Conservation (phyloP, 2,797 vertebrate genomes). For the Chelmon rostratus region DNA sequence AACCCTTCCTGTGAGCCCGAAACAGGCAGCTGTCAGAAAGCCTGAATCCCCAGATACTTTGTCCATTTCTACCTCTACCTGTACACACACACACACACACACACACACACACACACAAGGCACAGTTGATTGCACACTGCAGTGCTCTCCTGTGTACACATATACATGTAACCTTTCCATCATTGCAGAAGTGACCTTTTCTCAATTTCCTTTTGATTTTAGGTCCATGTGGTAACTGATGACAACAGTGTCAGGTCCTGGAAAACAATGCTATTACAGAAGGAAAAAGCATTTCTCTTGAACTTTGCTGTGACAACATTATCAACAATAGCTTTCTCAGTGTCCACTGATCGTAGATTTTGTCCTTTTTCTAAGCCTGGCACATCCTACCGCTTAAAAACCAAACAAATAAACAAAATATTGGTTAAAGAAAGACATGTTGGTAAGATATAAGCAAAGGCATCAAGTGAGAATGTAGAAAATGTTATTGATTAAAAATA, state of each 20-base stretch:
- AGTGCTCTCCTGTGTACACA: conserved; percentile 33
- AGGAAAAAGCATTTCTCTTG: neutral
- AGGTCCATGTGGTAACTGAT: neutral
- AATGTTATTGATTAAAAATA: neutral
- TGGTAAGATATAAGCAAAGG: neutral
- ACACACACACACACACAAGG: conserved; percentile 3
- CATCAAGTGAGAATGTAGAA: neutral
- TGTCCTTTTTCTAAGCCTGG: neutral
- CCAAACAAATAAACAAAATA: neutral
- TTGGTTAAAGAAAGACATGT: neutral
- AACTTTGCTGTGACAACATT: neutral
- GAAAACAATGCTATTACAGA: neutral
- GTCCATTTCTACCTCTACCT: conserved; percentile 52
- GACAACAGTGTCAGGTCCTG: neutral
- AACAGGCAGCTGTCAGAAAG: conserved; percentile 74
- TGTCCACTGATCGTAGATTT: neutral
- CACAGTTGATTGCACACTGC: conserved; percentile 32
- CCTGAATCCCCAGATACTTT: conserved; percentile 65
- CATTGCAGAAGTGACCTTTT: conserved; percentile 45
- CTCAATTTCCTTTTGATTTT: conserved; percentile 38
- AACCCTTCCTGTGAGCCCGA: conserved; percentile 64
- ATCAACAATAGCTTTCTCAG: neutral
- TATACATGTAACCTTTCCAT: conserved; percentile 26
- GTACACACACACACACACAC: conserved; percentile 22
- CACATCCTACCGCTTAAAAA: neutral